Evolutionary conservation across 2,797 vertebrate species (phyloP).

Genomic region (Anniella stebbinsi): DNA sequence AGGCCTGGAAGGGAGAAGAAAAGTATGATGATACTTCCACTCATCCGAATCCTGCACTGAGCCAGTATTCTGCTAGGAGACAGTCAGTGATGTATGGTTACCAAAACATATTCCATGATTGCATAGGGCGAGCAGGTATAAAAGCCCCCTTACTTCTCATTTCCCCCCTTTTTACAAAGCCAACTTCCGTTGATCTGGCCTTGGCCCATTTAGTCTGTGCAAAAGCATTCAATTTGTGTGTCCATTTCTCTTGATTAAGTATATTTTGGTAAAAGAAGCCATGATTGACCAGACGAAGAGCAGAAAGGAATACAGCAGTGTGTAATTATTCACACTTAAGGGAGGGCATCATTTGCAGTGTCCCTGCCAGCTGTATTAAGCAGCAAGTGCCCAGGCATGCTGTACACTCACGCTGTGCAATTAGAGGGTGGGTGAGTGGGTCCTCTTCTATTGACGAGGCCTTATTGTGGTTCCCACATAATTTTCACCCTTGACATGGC

Average conservation of each 20-base stretch:
- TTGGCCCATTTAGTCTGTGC: background rate
- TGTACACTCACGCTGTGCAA: background rate
- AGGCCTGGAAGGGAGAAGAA: too few species aligned
- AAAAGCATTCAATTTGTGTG: constrained; percentile 6
- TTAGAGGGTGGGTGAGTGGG: constrained; percentile 11
- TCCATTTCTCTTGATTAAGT: constrained; percentile 40
- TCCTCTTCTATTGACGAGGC: constrained; percentile 25
- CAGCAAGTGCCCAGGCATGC: constrained; percentile 37
- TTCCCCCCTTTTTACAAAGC: background rate
- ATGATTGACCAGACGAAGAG: constrained; percentile 27
- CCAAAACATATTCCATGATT: background rate
- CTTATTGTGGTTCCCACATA: constrained; percentile 37
- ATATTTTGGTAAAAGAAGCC: constrained; percentile 34
- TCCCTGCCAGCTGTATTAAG: constrained; percentile 48
- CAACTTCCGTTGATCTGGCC: background rate
- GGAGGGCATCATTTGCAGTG: constrained; percentile 12
- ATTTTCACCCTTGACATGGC: constrained; percentile 49
- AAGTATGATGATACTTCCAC: background rate
- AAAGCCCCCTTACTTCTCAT: background rate
- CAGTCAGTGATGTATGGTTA: background rate
- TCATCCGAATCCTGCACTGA: background rate
- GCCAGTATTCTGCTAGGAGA: background rate
- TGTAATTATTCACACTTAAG: constrained; percentile 39
- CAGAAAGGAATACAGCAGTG: constrained; percentile 15
- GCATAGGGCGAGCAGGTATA: background rate